Evolutionary conservation across 2,888 invertebrate species (phyloP).

Genomic region (Tetanocera ferruginea): DNA sequence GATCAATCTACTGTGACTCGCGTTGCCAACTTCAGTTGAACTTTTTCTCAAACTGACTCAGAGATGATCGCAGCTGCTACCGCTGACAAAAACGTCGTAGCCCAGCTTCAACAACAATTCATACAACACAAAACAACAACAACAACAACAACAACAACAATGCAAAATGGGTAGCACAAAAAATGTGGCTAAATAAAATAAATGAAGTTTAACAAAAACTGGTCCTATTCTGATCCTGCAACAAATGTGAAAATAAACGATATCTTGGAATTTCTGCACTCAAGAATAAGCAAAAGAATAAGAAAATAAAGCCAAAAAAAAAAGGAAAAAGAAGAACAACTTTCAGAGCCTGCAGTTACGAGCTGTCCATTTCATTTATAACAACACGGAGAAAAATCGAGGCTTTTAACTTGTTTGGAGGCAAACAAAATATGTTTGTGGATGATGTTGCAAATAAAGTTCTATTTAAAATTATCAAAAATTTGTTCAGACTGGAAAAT

Average conservation of each 20-base stretch:
- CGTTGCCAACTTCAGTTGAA: constrained; percentile 7
- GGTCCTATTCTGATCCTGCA: constrained; percentile 34
- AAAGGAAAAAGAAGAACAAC: background rate
- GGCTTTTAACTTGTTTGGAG: too few relatives aligned
- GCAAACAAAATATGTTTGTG: too few relatives aligned
- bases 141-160: background rate
- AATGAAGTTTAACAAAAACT: constrained; percentile 30
- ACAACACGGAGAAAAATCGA: too few relatives aligned
- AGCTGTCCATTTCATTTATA: background rate
- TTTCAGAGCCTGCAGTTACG: background rate
- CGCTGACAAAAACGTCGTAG: constrained; percentile 11
- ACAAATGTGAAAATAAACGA: constrained; percentile 32
- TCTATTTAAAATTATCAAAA: too few relatives aligned
- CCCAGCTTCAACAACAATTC: background rate
- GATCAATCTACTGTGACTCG: constrained; percentile 11
- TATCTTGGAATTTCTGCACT: constrained; percentile 12
- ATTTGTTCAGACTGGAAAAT: too few relatives aligned
- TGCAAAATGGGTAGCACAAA: background rate
- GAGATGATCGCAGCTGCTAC: constrained; percentile 23
- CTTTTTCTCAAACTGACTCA: background rate
- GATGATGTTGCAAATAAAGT: too few relatives aligned
- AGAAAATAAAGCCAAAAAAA: background rate
- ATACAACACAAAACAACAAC: background rate
- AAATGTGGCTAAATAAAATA: background rate
- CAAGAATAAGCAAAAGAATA: background rate